Conservation (phyloP, 2,888 invertebrate genomes). For the Operophtera brumata region DNA sequence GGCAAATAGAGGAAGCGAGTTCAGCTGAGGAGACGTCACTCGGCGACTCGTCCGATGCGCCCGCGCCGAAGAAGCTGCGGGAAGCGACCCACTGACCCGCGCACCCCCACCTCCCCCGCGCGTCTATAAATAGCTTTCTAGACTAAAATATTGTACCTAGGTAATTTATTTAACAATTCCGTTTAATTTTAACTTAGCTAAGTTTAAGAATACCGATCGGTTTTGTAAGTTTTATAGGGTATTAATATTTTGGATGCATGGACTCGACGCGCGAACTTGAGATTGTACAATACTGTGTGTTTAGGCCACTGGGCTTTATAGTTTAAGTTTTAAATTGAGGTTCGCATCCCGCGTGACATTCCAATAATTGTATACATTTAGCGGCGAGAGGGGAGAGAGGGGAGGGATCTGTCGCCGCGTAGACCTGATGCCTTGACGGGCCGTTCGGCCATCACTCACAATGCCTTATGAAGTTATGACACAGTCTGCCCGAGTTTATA, state of each 20-base stretch:
- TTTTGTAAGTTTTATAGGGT: slow-evolving; percentile 82
- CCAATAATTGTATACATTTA: slow-evolving; percentile 72
- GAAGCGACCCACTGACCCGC: slow-evolving; percentile 75
- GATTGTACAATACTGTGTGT: slow-evolving; percentile 68
- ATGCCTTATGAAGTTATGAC: slow-evolving; percentile 71
- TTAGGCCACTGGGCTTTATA: slow-evolving; percentile 62
- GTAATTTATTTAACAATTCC: slow-evolving; percentile 82
- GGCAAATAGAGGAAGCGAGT: slow-evolving; percentile 77
- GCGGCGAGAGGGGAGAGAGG: slow-evolving; percentile 52
- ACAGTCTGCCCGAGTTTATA: slow-evolving; percentile 81
- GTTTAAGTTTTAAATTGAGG: slow-evolving; percentile 57
- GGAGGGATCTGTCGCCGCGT: slow-evolving; percentile 45
- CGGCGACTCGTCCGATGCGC: slow-evolving; percentile 63
- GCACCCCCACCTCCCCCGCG: slow-evolving; percentile 67
- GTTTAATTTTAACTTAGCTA: slow-evolving; percentile 81
- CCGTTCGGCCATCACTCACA: slow-evolving; percentile 60
- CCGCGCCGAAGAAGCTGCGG: slow-evolving; percentile 70
- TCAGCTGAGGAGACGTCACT: slow-evolving; percentile 80
- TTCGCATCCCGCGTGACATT: slow-evolving; percentile 78
- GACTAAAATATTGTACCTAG: slow-evolving; percentile 81
- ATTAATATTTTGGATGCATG: slow-evolving; percentile 67
- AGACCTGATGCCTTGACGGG: slow-evolving; percentile 69
- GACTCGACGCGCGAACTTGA: slow-evolving; percentile 58
- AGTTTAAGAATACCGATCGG: slow-evolving; percentile 77
- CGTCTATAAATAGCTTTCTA: slow-evolving; percentile 78